These are phyloP conservation scores for Actenoides hombroni DNA, from an alignment of 2,113 vertebrate species.

Conservation along the genomic window DNA sequence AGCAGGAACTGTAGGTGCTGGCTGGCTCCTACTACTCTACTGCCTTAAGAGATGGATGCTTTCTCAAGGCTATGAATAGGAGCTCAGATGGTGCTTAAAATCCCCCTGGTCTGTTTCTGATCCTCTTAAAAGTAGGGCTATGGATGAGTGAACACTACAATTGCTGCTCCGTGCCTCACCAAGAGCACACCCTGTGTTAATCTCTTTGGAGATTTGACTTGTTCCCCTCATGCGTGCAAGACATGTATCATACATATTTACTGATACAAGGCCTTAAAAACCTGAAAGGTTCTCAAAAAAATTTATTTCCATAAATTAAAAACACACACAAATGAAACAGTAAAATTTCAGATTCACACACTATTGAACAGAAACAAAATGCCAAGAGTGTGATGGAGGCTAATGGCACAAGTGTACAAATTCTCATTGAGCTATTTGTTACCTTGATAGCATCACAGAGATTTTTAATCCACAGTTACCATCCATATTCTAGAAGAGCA, in stretches of 20 bases:
- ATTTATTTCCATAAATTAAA: conserved; percentile 83
- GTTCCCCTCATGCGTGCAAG: not conserved
- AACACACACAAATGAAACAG: conserved; percentile 65
- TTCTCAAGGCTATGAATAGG: not conserved
- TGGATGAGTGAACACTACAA: not conserved
- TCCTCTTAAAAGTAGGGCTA: not conserved
- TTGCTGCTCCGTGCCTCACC: not conserved
- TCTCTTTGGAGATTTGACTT: not conserved
- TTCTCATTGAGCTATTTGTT: conserved; percentile 59
- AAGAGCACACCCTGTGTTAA: not conserved
- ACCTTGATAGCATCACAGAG: conserved; percentile 53
- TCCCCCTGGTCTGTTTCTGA: not conserved
- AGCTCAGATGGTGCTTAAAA: not conserved
- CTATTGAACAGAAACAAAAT: conserved; percentile 70
- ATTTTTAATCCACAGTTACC: conserved; percentile 59
- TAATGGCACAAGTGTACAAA: conserved; percentile 71
- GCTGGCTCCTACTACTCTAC: not conserved
- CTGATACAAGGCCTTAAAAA: not conserved
- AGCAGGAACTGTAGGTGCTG: not conserved
- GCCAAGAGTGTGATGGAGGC: conserved; percentile 56
- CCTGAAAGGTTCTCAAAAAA: conserved; percentile 64
- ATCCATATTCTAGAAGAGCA: conserved; percentile 58
- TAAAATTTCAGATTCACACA: conserved; percentile 68
- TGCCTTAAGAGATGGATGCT: not conserved
- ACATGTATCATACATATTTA: not conserved